These are phyloP conservation scores for Nothocercus nigrocapillus DNA, from an alignment of 2,113 vertebrate genomes.

Conservation along the genomic window DNA sequence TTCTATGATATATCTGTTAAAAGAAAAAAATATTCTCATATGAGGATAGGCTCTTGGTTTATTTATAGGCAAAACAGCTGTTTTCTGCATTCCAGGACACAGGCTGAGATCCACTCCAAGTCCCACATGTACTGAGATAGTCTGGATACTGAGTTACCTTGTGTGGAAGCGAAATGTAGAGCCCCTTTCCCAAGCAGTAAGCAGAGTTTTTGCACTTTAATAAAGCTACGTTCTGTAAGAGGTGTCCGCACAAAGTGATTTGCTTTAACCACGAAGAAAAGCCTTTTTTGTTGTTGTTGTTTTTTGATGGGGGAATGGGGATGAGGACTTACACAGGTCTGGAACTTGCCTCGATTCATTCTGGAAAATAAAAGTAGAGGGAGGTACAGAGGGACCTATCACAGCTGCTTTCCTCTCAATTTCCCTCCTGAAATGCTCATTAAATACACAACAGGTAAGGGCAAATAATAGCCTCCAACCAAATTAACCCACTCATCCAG, in stretches of 20 bases:
- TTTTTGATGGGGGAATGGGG: not conserved
- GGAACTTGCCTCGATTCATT: not conserved
- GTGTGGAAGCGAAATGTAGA: not conserved
- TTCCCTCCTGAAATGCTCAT: not conserved
- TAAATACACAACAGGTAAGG: not conserved
- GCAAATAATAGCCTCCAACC: not conserved
- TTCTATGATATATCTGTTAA: not conserved
- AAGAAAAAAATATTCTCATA: not conserved
- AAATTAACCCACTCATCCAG: not conserved
- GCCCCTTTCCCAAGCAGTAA: not conserved
- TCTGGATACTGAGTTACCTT: not conserved
- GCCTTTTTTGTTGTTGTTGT: too few relatives aligned
- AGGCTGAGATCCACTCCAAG: not conserved
- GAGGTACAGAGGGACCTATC: not conserved
- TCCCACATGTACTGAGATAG: not conserved
- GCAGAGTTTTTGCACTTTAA: not conserved
- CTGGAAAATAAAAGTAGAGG: not conserved
- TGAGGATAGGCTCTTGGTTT: not conserved
- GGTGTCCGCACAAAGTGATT: not conserved
- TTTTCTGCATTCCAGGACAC: not conserved
- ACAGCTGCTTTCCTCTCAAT: not conserved
- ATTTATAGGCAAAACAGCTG: slow-evolving; percentile 68
- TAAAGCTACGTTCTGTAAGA: too few relatives aligned
- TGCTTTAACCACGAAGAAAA: not conserved
- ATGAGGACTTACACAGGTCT: not conserved